phyloP scores from a whole-genome alignment of 2,888 invertebrate genomes.

The Mystacides longicornis region DNA sequence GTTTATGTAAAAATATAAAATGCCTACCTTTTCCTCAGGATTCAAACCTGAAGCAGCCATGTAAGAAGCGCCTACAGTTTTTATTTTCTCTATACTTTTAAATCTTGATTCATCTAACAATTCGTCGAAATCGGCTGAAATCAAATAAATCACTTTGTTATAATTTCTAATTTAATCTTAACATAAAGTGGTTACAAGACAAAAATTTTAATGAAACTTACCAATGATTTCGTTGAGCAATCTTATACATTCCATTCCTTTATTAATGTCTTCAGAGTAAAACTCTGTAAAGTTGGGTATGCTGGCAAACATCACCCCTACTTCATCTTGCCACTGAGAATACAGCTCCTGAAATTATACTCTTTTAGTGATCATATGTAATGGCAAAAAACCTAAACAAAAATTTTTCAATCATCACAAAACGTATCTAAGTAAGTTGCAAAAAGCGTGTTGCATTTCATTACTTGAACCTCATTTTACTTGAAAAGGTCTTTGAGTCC shows the following conservation, averaged over 20 bases:
- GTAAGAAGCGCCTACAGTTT: conserved; percentile 89
- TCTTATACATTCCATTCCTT: conserved; percentile 95
- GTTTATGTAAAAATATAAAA: no score
- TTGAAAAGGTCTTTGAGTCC: no score
- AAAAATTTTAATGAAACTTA: conserved; percentile 36
- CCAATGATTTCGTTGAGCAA: conserved; percentile 97
- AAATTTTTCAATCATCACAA: no score
- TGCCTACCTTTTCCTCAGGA: conserved; percentile 58
- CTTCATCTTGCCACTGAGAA: conserved; percentile 75
- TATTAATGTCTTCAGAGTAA: conserved; percentile 95
- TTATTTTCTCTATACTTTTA: conserved; percentile 87
- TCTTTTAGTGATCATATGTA: background rate
- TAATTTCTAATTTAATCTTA: background rate
- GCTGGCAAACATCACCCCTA: conserved; percentile 95
- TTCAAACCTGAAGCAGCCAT: conserved; percentile 95
- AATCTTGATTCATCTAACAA: conserved; percentile 79
- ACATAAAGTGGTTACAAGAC: background rate
- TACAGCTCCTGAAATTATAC: conserved; percentile 60
- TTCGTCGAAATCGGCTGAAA: conserved; percentile 81
- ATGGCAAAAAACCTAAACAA: no score
- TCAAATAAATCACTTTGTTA: conserved; percentile 23
- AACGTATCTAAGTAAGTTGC: background rate
- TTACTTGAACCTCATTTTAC: no score
- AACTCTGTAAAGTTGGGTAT: conserved; percentile 98
- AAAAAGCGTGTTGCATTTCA: no score